Evolutionary conservation across 2,113 vertebrate species (phyloP).

Genomic region (Larimichthys polyactis): DNA sequence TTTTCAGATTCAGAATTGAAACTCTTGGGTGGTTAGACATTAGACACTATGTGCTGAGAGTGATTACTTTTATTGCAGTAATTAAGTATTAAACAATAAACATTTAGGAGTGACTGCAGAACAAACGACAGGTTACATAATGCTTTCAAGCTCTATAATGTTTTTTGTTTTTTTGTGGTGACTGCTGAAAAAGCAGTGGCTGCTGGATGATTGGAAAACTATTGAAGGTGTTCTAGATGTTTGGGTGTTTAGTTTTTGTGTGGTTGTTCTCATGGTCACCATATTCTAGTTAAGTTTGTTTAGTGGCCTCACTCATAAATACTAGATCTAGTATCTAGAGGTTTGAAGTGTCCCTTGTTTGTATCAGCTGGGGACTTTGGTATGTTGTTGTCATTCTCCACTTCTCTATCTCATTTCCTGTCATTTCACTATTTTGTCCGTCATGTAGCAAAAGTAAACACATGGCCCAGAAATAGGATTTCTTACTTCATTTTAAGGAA

Average conservation of each 20-base stretch:
- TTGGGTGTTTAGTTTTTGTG: neutral
- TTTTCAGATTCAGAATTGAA: neutral
- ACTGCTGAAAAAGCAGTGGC: neutral
- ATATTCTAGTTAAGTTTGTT: neutral
- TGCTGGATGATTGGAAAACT: neutral
- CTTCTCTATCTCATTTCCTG: no score
- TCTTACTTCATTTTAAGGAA: neutral
- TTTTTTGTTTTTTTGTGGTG: no score
- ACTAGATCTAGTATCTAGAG: no score
- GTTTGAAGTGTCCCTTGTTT: no score
- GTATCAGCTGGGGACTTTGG: no score
- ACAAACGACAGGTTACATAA: neutral
- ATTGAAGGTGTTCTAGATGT: neutral
- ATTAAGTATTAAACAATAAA: no score
- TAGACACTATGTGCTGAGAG: neutral
- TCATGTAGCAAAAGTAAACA: neutral
- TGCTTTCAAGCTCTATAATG: neutral
- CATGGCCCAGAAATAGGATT: no score
- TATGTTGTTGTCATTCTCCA: no score
- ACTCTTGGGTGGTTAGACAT: constrained; percentile 14
- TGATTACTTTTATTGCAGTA: no score
- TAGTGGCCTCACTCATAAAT: neutral
- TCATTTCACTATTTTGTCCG: neutral
- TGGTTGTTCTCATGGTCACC: neutral
- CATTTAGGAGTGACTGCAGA: neutral